These are phyloP conservation scores for Heliconius ismenius DNA, from an alignment of 2,888 invertebrate genomes.

Conservation along the genomic window DNA sequence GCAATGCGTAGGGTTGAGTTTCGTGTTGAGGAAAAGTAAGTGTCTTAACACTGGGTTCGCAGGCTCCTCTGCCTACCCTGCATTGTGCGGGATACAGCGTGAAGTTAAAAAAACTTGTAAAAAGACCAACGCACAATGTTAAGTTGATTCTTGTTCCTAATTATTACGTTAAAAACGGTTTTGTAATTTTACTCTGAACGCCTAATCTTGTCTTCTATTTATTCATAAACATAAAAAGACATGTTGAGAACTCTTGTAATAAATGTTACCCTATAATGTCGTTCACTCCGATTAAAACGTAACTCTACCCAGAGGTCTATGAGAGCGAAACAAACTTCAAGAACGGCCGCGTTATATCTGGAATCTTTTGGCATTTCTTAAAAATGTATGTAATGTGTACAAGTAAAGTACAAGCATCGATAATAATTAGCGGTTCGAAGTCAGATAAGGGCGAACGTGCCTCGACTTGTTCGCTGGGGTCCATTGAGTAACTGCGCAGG, in stretches of 20 bases:
- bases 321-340: background rate
- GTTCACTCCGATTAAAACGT: background rate
- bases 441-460: slow-evolving; percentile 39
- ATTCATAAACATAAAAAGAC: background rate
- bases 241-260: background rate
- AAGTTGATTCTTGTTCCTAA: background rate
- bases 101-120: background rate
- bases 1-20: too few relatives aligned
- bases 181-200: background rate
- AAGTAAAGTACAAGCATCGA: background rate
- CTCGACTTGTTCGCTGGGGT: slow-evolving; percentile 27
- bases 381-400: background rate
- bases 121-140: too few relatives aligned
- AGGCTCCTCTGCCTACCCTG: too few relatives aligned
- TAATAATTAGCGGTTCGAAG: slow-evolving; percentile 15
- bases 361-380: background rate
- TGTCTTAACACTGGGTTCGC: too few relatives aligned
- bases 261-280: background rate
- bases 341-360: background rate
- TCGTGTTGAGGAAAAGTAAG: too few relatives aligned
- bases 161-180: background rate
- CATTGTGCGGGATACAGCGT: too few relatives aligned
- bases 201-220: too few relatives aligned
- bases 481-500: slow-evolving; percentile 49
- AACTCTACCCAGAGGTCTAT: background rate